phyloP scores from a whole-genome alignment of 2,797 vertebrate genomes.

The Mycteria americana region DNA sequence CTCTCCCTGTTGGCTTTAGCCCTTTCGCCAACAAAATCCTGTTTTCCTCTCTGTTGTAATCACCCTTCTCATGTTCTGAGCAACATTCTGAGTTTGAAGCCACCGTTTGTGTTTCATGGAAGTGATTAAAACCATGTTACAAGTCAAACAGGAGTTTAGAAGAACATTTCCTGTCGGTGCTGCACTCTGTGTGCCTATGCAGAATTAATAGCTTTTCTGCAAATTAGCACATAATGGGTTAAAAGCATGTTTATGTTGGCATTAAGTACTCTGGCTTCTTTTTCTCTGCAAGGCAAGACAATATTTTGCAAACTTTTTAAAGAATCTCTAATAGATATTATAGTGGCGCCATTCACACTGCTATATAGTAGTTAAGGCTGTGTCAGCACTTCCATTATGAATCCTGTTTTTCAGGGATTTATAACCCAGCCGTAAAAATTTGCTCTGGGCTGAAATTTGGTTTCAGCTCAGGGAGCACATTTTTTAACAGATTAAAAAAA shows the following conservation, averaged over 20 bases:
- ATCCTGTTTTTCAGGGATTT: conserved; percentile 76
- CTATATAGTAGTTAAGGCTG: conserved; percentile 71
- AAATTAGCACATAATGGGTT: conserved; percentile 81
- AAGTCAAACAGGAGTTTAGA: conserved; percentile 71
- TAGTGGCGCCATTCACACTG: conserved; percentile 75
- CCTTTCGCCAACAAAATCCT: conserved; percentile 18
- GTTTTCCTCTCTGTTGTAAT: conserved; percentile 53
- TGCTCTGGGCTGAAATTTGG: conserved; percentile 78
- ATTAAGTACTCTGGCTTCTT: conserved; percentile 67
- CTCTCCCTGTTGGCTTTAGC: background rate
- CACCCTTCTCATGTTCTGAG: conserved; percentile 63
- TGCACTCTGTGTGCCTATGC: conserved; percentile 34
- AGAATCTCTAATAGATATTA: conserved; percentile 77
- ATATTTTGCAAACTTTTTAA: conserved; percentile 76
- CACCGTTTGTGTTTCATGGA: conserved; percentile 69
- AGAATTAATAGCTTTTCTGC: conserved; percentile 75
- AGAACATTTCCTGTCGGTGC: conserved; percentile 73
- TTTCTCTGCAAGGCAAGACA: conserved; percentile 72
- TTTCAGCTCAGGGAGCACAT: conserved; percentile 71
- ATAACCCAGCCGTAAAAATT: conserved; percentile 77
- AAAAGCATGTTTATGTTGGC: conserved; percentile 81
- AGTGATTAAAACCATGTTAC: conserved; percentile 77
- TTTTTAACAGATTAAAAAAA: conserved; percentile 69
- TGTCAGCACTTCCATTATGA: conserved; percentile 79
- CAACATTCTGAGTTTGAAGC: conserved; percentile 43